phyloP scores from a whole-genome alignment of 2,888 invertebrate species.

The Coenonympha glycerion region DNA sequence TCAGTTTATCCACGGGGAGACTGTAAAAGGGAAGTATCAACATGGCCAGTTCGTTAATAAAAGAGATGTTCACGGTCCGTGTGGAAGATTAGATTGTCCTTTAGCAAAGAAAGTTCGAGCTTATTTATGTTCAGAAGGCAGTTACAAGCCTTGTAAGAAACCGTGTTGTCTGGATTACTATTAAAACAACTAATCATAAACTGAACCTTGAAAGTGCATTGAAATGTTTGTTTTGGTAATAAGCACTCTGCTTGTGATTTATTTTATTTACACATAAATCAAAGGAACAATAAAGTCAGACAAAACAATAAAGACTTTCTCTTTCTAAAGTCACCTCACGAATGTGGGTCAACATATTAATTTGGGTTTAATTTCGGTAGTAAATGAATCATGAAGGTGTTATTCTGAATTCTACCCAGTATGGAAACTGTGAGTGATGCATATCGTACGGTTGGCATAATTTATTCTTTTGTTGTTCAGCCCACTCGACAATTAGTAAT shows the following conservation, averaged over 20 bases:
- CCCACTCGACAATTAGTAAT: constrained; percentile 17
- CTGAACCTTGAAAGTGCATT: not conserved
- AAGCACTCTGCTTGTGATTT: constrained; percentile 2
- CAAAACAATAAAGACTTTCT: constrained; percentile 30
- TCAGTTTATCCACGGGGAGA: constrained; percentile 62
- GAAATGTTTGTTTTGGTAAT: constrained; percentile 6
- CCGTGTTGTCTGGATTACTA: constrained; percentile 63
- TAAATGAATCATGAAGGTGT: constrained; percentile 32
- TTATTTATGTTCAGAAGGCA: constrained; percentile 58
- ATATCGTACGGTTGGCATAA: constrained; percentile 19
- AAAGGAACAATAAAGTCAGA: constrained; percentile 20
- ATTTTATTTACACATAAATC: constrained; percentile 5
- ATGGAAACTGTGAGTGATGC: constrained; percentile 18
- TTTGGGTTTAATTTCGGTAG: constrained; percentile 29
- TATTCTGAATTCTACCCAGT: constrained; percentile 23
- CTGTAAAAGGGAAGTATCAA: constrained; percentile 57
- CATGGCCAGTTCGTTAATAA: constrained; percentile 67
- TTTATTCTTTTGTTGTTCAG: constrained; percentile 26
- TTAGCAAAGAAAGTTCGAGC: constrained; percentile 61
- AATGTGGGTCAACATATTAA: constrained; percentile 30
- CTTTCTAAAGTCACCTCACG: constrained; percentile 28
- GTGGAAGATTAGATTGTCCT: constrained; percentile 66
- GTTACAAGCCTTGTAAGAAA: constrained; percentile 62
- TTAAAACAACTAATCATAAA: constrained; percentile 30
- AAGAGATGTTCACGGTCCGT: constrained; percentile 66